phyloP scores from a whole-genome alignment of 2,888 invertebrate species.

The Lymantria dispar region DNA sequence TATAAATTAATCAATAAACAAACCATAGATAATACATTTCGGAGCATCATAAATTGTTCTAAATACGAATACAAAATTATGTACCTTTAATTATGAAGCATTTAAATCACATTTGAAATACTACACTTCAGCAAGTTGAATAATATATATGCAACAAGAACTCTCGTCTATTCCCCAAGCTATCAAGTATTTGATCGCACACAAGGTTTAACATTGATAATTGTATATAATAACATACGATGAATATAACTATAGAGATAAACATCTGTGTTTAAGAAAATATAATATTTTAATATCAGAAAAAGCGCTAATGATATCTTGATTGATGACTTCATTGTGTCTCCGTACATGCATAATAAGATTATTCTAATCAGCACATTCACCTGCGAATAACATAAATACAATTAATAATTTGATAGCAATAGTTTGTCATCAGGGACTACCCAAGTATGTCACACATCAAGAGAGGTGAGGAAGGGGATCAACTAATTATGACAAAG shows the following conservation, averaged over 20 bases:
- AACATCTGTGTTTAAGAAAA: constrained; percentile 16
- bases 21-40: constrained; percentile 10
- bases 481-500: too few relatives aligned
- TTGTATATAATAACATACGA: constrained; percentile 13
- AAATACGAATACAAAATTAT: constrained; percentile 1
- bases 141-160: constrained; percentile 13
- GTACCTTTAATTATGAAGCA: constrained; percentile 8
- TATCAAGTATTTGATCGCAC: constrained; percentile 28
- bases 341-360: constrained; percentile 35
- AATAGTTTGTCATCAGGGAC: too few relatives aligned
- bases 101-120: constrained; percentile 16
- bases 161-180: constrained; percentile 16
- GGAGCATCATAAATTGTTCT: constrained; percentile 7
- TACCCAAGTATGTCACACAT: too few relatives aligned
- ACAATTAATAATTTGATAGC: not conserved
- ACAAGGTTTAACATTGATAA: constrained; percentile 16
- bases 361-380: constrained; percentile 22
- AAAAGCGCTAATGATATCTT: constrained; percentile 22
- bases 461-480: too few relatives aligned
- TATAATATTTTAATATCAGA: constrained; percentile 20
- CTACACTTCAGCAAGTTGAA: constrained; percentile 21
- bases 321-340: constrained; percentile 28
- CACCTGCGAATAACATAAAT: constrained; percentile 35
- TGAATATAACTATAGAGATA: constrained; percentile 12
- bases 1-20: constrained; percentile 5